Base-by-base conservation (phyloP, 2,888 invertebrate genomes). In the Synanthedon vespiformis region DNA sequence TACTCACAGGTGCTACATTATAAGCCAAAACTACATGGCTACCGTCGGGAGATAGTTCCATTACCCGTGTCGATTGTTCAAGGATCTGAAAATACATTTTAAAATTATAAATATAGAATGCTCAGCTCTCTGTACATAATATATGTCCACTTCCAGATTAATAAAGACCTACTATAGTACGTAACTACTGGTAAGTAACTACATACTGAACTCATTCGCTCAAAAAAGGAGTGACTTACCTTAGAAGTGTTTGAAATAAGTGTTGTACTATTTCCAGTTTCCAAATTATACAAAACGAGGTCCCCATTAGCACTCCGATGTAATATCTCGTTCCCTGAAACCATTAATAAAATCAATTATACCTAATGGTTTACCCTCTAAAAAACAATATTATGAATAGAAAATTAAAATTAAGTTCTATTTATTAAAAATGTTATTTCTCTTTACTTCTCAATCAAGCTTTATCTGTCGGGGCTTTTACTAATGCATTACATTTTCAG, bases 251-350 rank as follows among this genome's bases (percentile, higher is more conserved):
- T 85, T 1, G 74, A 59, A 44, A 92, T 72, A 4, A 92, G 70
- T 10, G 75, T 62, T 22, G 67, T 77, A 0, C 76, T 68, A n/a
- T 65, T 63, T 40, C 76, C 70, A 1, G 80, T 77, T 40, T 78
- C 80, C 0, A 90, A 80, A 58, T 92, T 85, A 59, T 86, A 90
- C 22, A 90, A 64, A 53, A 90, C 73, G 53, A 92, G 67, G 68
- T 91, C 89, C 5, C 90, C 91, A 56, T 82, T 72, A 34, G 63
- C 69, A 63, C 90, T 90, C 54, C 89, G 89, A 74, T 89, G 94
- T 57, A 93, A 72, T 56, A 94, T 80, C 65, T 90, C 90, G 56
- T 83, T 89, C 64, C 89, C 92, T 93, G 88, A 27, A 89, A 89
- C 63, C 6, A 8, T 44, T 44, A 34, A 34, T 34, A 34, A 34